A percentile compares a stretch with the other conserved stretches of the same genome.
phyloP scores from a whole-genome alignment of 2,888 invertebrate species.

The Xanthia togata region DNA sequence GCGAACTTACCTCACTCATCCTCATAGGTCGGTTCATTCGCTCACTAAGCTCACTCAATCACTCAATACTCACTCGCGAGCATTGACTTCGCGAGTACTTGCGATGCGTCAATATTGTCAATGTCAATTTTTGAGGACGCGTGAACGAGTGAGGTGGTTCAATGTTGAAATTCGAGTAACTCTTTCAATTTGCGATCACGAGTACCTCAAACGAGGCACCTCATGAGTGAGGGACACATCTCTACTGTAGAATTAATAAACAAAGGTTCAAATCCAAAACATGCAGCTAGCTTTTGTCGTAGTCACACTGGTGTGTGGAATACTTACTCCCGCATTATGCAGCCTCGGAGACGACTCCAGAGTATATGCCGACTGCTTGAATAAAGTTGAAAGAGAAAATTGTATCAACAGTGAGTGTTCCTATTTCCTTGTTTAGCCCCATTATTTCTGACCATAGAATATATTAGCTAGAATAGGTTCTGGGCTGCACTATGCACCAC shows the following conservation, averaged over 20 bases:
- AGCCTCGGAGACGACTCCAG: conserved; percentile 90
- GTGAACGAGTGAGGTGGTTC: too few species aligned
- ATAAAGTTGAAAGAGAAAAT: conserved; percentile 83
- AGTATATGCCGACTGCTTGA: conserved; percentile 89
- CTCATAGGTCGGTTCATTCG: too few species aligned
- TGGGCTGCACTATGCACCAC: not conserved
- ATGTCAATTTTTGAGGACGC: too few species aligned
- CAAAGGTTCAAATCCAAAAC: conserved; percentile 7
- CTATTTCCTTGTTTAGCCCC: not conserved
- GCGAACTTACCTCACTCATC: too few species aligned
- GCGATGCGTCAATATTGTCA: too few species aligned
- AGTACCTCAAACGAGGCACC: too few species aligned
- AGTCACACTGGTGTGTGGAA: conserved; percentile 52
- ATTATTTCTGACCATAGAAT: not conserved
- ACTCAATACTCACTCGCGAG: too few species aligned
- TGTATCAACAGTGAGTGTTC: conserved; percentile 88
- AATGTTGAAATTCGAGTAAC: too few species aligned
- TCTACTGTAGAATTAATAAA: not conserved
- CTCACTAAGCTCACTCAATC: too few species aligned
- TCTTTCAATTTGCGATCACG: too few species aligned
- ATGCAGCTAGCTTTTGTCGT: conserved; percentile 43
- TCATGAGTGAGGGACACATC: too few species aligned
- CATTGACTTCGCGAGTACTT: too few species aligned
- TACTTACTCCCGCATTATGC: conserved; percentile 64
- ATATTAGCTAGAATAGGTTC: not conserved